These are phyloP conservation scores for Amphimedon queenslandica DNA, from an alignment of 37 sponge, comb jelly and placozoan genomes.

Conservation along the genomic window DNA sequence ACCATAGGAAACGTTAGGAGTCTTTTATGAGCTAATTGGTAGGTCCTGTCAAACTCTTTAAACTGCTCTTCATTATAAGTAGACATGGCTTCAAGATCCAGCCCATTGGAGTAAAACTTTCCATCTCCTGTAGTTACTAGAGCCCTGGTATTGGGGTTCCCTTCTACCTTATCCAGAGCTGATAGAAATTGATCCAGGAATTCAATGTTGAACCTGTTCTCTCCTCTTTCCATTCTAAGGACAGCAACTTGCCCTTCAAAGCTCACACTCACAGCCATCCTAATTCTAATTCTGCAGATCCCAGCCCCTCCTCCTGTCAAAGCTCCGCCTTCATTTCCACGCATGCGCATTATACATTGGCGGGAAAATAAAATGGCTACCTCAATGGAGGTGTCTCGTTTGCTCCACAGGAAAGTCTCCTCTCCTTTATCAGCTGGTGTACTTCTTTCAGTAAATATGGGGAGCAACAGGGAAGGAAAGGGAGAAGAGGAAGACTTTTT, in stretches of 20 bases:
- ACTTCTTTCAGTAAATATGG: no score
- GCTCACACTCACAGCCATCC: no score
- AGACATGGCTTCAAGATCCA: neutral
- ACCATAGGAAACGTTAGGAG: conserved; percentile 24
- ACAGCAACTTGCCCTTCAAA: conserved; percentile 19
- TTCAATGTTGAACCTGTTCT: conserved; percentile 45
- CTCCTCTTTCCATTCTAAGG: conserved; percentile 39
- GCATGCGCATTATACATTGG: no score
- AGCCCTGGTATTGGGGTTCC: conserved; percentile 7
- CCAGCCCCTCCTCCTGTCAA: no score
- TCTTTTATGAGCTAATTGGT: conserved; percentile 1
- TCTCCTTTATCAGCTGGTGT: no score
- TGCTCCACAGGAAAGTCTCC: no score
- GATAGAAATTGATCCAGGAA: conserved; percentile 30
- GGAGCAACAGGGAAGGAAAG: no score
- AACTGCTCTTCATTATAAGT: neutral
- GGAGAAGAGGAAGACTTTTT: no score
- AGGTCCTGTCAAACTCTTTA: neutral
- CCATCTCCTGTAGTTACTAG: conserved; percentile 32
- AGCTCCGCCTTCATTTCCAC: no score
- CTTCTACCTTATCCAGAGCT: conserved; percentile 53
- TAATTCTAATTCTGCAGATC: no score
- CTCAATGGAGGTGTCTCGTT: no score
- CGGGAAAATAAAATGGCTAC: no score
- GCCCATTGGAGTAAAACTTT: conserved; percentile 45